Percentiles rank a stretch among this genome's conserved stretches.
phyloP scores from a whole-genome alignment of 2,113 vertebrate genomes.

The Protobothrops flavoviridis region DNA sequence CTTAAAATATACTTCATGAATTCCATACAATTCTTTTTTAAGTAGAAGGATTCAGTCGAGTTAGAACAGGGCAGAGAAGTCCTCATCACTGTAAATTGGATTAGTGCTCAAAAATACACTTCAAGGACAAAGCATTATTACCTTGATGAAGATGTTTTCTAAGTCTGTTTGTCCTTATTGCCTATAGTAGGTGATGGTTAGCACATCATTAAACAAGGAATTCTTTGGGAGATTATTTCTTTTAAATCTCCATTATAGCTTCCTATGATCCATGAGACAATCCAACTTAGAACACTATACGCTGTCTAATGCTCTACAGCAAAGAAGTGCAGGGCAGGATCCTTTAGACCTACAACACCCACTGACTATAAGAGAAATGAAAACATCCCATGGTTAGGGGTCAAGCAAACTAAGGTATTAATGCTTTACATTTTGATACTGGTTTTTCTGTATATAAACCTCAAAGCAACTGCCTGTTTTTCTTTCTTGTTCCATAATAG shows the following conservation, averaged over 20 bases:
- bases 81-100: background rate
- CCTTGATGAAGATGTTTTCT: background rate
- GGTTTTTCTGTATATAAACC: background rate
- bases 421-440: background rate
- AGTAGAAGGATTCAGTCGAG: background rate
- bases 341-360: background rate
- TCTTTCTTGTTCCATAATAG: background rate
- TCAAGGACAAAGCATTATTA: background rate
- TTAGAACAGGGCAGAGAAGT: background rate
- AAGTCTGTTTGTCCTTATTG: background rate
- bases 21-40: background rate
- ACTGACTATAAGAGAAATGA: background rate
- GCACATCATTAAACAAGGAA: background rate
- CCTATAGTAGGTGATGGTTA: background rate
- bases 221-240: background rate
- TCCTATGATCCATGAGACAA: background rate
- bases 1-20: background rate
- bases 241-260: background rate
- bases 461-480: background rate
- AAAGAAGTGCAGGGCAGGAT: background rate
- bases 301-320: background rate
- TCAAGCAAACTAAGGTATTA: background rate
- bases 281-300: background rate
- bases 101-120: background rate
- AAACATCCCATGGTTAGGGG: background rate